Percentiles rank a stretch among this genome's conserved stretches.
phyloP scores from a whole-genome alignment of 2,888 invertebrate genomes.

The Chymomyza fuscimana region DNA sequence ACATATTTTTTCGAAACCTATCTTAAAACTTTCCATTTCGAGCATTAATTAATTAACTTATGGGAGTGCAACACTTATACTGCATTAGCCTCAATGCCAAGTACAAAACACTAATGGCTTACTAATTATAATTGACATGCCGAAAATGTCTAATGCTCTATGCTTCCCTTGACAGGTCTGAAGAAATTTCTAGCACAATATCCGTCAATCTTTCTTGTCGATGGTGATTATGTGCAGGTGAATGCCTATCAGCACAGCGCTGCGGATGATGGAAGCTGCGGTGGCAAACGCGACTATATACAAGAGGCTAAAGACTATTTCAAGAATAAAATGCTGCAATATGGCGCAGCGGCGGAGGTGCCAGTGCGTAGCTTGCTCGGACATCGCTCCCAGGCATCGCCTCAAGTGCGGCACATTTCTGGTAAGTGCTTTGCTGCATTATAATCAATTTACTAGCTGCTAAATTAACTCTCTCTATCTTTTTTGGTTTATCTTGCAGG shows the following conservation, averaged over 20 bases:
- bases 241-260: conserved; percentile 88
- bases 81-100: conserved; percentile 48
- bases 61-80: conserved; percentile 53
- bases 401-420: conserved; percentile 97
- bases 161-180: conserved; percentile 82
- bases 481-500: conserved; percentile 77
- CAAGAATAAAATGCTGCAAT: conserved; percentile 95
- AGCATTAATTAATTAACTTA: conserved; percentile 48
- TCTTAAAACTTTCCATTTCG: too few relatives aligned
- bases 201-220: conserved; percentile 96
- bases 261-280: conserved; percentile 81
- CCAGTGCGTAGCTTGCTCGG: conserved; percentile 97
- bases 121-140: conserved; percentile 63
- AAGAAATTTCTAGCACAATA: conserved; percentile 98
- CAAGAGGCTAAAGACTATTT: conserved; percentile 99
- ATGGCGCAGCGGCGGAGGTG: conserved; percentile 97
- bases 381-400: conserved; percentile 97
- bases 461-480: neutral
- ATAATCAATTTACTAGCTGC: neutral
- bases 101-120: conserved; percentile 47
- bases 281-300: conserved; percentile 92
- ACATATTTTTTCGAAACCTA: too few relatives aligned
- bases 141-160: conserved; percentile 1
- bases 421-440: conserved; percentile 77
- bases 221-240: conserved; percentile 94